Evolutionary conservation across 1,140 invertebrate species (phyloP).

Genomic region (Drosophila gunungcola): DNA sequence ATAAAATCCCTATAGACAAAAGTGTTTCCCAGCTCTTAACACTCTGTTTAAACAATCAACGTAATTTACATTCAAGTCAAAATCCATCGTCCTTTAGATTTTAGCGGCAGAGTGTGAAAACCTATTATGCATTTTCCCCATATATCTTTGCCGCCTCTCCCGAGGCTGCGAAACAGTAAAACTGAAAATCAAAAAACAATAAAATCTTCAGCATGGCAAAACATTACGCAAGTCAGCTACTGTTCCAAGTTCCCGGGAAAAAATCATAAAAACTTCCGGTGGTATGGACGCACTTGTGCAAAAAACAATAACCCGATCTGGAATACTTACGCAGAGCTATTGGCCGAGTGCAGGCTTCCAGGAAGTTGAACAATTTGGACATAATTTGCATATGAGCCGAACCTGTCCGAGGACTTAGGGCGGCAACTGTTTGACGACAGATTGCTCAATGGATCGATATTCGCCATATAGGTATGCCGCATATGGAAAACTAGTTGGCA

Average conservation of each 20-base stretch:
- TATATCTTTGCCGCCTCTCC: slow-evolving; percentile 22
- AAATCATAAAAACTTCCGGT: slow-evolving; percentile 72
- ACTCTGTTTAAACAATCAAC: slow-evolving; percentile 41
- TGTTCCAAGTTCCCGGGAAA: slow-evolving; percentile 60
- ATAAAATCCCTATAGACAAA: slow-evolving; percentile 41
- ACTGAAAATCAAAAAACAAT: slow-evolving; percentile 71
- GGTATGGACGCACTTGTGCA: slow-evolving; percentile 52
- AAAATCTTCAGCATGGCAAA: slow-evolving; percentile 44
- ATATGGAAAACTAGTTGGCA: slow-evolving; percentile 45
- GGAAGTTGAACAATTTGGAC: slow-evolving; percentile 78
- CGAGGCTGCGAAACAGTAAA: slow-evolving; percentile 52
- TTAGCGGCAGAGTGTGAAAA: slow-evolving; percentile 80
- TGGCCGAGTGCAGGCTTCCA: slow-evolving; percentile 53
- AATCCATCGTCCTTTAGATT: slow-evolving; percentile 49
- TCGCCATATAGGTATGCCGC: slow-evolving; percentile 18
- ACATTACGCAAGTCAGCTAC: slow-evolving; percentile 76
- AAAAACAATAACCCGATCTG: slow-evolving; percentile 41
- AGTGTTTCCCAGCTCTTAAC: slow-evolving; percentile 20
- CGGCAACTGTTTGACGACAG: slow-evolving; percentile 81
- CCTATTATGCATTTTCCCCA: slow-evolving; percentile 54
- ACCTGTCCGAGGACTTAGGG: slow-evolving; percentile 50
- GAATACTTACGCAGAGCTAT: slow-evolving; percentile 18
- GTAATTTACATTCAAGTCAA: slow-evolving; percentile 67
- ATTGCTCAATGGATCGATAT: slow-evolving; percentile 79
- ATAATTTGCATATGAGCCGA: slow-evolving; percentile 71